phyloP scores from a whole-genome alignment of 2,888 invertebrate genomes.

The Leptinotarsa rubiginosa region DNA sequence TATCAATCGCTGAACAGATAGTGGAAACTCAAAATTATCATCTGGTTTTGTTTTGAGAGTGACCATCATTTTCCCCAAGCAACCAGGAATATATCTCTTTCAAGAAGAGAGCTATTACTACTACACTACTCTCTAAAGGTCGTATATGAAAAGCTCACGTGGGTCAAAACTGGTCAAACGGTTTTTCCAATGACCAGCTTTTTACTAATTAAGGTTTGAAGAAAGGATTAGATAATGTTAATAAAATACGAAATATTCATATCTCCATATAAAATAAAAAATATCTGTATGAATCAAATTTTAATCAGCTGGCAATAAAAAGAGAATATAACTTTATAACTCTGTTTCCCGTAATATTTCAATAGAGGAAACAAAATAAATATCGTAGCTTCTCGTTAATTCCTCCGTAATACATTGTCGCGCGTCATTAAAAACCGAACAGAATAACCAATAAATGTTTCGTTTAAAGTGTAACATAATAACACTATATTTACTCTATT shows the following conservation, averaged over 20 bases:
- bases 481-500: slow-evolving; percentile 15
- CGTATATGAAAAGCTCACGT: too few relatives aligned
- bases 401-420: slow-evolving; percentile 3
- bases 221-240: too few relatives aligned
- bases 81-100: too few relatives aligned
- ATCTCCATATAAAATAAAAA: too few relatives aligned
- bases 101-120: too few relatives aligned
- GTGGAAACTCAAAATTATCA: neutral
- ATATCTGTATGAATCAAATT: neutral
- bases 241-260: too few relatives aligned
- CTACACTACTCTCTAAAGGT: too few relatives aligned
- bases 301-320: neutral
- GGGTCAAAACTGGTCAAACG: too few relatives aligned
- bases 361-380: neutral
- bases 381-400: neutral
- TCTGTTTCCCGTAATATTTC: slow-evolving; percentile 1
- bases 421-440: slow-evolving; percentile 14
- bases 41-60: neutral
- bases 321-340: neutral
- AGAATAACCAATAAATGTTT: slow-evolving; percentile 16
- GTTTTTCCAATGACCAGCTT: too few relatives aligned
- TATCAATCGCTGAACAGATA: too few relatives aligned
- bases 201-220: too few relatives aligned
- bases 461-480: slow-evolving; percentile 21
- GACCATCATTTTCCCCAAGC: too few relatives aligned